Conservation (phyloP, 1,140 invertebrate genomes). For the Papilio machaon region DNA sequence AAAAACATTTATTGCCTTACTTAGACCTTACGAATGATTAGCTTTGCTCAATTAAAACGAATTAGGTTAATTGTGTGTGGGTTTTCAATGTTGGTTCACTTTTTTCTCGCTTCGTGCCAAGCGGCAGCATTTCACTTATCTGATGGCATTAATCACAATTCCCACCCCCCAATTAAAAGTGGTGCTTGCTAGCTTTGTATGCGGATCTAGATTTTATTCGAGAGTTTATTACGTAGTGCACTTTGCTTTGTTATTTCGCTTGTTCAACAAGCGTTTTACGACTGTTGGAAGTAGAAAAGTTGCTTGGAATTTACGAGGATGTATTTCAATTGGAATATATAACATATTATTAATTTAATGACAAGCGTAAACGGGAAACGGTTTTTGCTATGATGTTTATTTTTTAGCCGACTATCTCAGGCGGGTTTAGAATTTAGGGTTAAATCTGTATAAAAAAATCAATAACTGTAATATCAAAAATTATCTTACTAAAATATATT, state of each 20-base stretch:
- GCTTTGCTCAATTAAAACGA: conserved; percentile 77
- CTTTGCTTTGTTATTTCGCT: conserved; percentile 61
- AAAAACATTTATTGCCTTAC: conserved; percentile 52
- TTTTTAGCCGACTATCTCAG: too few relatives aligned
- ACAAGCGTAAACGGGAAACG: not conserved
- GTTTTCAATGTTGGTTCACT: conserved; percentile 58
- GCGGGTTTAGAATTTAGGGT: too few relatives aligned
- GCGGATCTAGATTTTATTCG: conserved; percentile 62
- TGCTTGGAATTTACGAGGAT: not conserved
- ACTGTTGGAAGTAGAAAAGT: conserved; percentile 47
- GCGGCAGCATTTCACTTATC: conserved; percentile 66
- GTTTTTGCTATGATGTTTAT: not conserved
- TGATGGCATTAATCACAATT: conserved; percentile 81
- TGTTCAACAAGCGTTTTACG: conserved; percentile 69
- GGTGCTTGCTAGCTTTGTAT: conserved; percentile 60
- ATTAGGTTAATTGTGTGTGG: conserved; percentile 80
- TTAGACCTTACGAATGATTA: conserved; percentile 75
- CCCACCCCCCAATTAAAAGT: conserved; percentile 78
- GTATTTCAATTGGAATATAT: not conserved
- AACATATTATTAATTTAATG: not conserved
- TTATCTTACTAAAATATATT: not conserved
- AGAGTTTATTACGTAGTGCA: conserved; percentile 68
- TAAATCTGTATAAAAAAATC: not conserved
- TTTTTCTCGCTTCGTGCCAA: conserved; percentile 61
- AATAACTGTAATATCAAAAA: not conserved